Conservation (phyloP, 2,797 vertebrate genomes). For the Ctenopoma multispine region DNA sequence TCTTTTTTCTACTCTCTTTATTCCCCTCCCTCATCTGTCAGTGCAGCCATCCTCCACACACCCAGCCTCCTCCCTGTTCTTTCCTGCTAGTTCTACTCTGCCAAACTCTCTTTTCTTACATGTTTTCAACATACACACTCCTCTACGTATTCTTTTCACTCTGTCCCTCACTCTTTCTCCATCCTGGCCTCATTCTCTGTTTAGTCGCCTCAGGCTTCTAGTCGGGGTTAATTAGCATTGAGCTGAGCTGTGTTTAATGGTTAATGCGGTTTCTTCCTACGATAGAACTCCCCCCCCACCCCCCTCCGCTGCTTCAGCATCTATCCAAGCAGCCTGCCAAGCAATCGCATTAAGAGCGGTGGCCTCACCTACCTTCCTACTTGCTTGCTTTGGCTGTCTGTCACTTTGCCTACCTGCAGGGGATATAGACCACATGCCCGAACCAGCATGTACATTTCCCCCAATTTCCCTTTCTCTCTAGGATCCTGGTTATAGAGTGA, state of each 20-base stretch:
- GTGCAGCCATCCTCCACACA: slow-evolving; percentile 28
- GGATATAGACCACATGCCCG: slow-evolving; percentile 49
- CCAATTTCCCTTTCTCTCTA: slow-evolving; percentile 33
- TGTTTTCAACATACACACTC: background rate
- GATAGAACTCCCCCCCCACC: slow-evolving; percentile 30
- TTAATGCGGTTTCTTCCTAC: slow-evolving; percentile 71
- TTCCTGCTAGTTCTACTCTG: background rate
- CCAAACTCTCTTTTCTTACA: slow-evolving; percentile 19
- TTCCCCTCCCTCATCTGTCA: slow-evolving; percentile 54
- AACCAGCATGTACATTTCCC: slow-evolving; percentile 42
- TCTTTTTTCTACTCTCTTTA: slow-evolving; percentile 1
- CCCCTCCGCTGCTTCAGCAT: slow-evolving; percentile 54
- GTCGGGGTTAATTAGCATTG: slow-evolving; percentile 80
- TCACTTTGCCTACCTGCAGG: slow-evolving; percentile 54
- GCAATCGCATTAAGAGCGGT: slow-evolving; percentile 33
- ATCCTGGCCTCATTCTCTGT: slow-evolving; percentile 32
- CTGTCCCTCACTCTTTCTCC: slow-evolving; percentile 33
- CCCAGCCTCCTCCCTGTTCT: slow-evolving; percentile 13
- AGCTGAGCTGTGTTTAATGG: slow-evolving; percentile 77
- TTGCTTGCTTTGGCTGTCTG: slow-evolving; percentile 47
- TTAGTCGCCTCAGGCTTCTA: slow-evolving; percentile 62
- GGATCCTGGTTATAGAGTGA: slow-evolving; percentile 49
- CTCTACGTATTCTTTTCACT: slow-evolving; percentile 8
- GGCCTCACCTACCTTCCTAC: slow-evolving; percentile 44
- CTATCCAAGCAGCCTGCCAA: slow-evolving; percentile 28